Conservation (phyloP, 2,113 vertebrate genomes). For the Spea multiplicata region DNA sequence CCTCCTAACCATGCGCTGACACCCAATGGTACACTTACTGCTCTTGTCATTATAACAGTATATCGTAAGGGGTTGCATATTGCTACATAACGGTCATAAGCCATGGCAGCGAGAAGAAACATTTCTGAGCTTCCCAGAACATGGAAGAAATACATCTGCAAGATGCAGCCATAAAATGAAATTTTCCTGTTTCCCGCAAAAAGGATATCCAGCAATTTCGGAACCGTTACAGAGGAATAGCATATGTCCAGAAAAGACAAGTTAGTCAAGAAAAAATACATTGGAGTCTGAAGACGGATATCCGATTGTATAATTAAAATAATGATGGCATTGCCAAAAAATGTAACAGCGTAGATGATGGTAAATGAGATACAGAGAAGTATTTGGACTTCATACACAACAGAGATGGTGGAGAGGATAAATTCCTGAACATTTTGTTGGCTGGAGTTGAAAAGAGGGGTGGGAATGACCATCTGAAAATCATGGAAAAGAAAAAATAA, state of each 20-base stretch:
- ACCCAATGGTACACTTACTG: slow-evolving; percentile 36
- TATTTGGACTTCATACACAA: slow-evolving; percentile 14
- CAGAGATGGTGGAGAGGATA: background rate
- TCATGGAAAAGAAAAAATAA: background rate
- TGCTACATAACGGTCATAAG: slow-evolving; percentile 52
- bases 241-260: slow-evolving; percentile 52
- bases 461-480: background rate
- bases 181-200: slow-evolving; percentile 40
- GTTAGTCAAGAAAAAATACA: slow-evolving; percentile 55
- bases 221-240: slow-evolving; percentile 53
- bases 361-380: slow-evolving; percentile 51
- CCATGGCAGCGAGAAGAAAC: slow-evolving; percentile 54
- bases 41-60: slow-evolving; percentile 52
- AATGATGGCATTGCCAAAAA: slow-evolving; percentile 53
- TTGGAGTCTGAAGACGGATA: slow-evolving; percentile 51
- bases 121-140: slow-evolving; percentile 54
- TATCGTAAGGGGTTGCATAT: slow-evolving; percentile 53
- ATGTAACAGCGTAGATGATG: slow-evolving; percentile 46
- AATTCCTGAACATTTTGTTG: slow-evolving; percentile 4
- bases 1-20: slow-evolving; percentile 46
- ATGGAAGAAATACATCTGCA: slow-evolving; percentile 55
- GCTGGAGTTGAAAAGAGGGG: background rate
- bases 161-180: slow-evolving; percentile 52
- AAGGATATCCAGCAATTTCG: slow-evolving; percentile 51
- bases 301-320: slow-evolving; percentile 46